A percentile compares a stretch with the other conserved stretches of the same genome.
phyloP scores from a whole-genome alignment of 2,113 vertebrate species.

The Nycticebus coucang region DNA sequence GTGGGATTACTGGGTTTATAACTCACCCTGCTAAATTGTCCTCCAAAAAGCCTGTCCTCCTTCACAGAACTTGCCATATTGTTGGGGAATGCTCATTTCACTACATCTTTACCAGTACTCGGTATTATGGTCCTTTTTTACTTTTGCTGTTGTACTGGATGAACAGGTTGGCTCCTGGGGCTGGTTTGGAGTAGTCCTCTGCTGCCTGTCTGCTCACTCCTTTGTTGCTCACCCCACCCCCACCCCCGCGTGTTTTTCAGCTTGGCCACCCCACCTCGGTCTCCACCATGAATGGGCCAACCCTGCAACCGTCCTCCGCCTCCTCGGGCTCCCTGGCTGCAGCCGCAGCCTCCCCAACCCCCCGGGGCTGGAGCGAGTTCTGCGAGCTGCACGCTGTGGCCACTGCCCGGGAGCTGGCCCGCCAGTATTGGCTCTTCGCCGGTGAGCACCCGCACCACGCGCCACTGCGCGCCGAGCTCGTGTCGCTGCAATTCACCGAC shows the following conservation, averaged over 20 bases:
- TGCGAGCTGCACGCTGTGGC: constrained; percentile 96
- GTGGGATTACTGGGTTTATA: not conserved
- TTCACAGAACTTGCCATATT: accelerated
- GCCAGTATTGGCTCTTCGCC: constrained; percentile 94
- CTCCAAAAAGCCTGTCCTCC: not conserved
- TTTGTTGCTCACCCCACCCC: not conserved
- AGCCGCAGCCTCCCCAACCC: constrained; percentile 80
- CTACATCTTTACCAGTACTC: not conserved
- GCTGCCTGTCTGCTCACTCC: not conserved
- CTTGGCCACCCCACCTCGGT: constrained; percentile 87
- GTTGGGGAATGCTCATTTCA: not conserved
- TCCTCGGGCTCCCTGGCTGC: constrained; percentile 20
- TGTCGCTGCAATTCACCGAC: constrained; percentile 94
- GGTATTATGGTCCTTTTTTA: not conserved
- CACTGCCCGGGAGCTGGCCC: constrained; percentile 93
- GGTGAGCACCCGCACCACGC: constrained; percentile 91
- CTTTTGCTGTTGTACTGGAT: not conserved
- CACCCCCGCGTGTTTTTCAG: constrained; percentile 83
- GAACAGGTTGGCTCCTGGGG: not conserved
- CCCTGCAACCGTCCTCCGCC: constrained; percentile 86
- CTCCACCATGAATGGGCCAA: constrained; percentile 97
- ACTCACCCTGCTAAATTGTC: not conserved
- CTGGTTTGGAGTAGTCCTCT: accelerated
- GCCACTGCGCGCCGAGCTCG: constrained; percentile 92
- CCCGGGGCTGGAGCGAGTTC: constrained; percentile 96